Conservation (phyloP, 2,888 invertebrate genomes). For the Agrochola circellaris region DNA sequence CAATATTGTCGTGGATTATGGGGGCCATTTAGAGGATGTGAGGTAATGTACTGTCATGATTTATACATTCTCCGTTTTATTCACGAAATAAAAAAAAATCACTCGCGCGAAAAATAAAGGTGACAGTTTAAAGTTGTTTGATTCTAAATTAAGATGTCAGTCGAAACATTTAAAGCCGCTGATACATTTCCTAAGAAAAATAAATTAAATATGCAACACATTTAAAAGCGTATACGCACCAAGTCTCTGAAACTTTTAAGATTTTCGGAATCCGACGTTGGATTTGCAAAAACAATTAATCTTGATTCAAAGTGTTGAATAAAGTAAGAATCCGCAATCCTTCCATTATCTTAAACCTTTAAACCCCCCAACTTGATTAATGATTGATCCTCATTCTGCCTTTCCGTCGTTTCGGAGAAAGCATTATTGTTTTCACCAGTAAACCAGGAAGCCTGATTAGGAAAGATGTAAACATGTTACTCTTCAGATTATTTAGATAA, state of each 20-base stretch:
- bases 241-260: conserved; percentile 22
- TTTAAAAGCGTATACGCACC: conserved; percentile 1
- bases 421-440: neutral
- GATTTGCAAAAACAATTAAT: conserved; percentile 39
- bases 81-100: conserved; percentile 41
- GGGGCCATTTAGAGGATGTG: conserved; percentile 45
- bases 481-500: neutral
- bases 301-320: conserved; percentile 11
- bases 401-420: neutral
- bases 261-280: conserved; percentile 15
- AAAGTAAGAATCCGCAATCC: conserved; percentile 10
- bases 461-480: neutral
- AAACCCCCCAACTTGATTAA: conserved; percentile 33
- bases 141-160: conserved; percentile 37
- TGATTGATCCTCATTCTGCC: conserved; percentile 4
- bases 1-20: conserved; percentile 52
- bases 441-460: neutral
- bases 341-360: conserved; percentile 19
- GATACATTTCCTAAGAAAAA: conserved; percentile 25
- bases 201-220: conserved; percentile 7
- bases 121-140: conserved; percentile 24
- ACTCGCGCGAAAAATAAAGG: conserved; percentile 24
- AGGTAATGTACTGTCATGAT: conserved; percentile 39
- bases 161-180: conserved; percentile 24
- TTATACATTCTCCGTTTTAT: conserved; percentile 45